Conservation (phyloP, 2,797 vertebrate species). For the Anguilla obscura region DNA sequence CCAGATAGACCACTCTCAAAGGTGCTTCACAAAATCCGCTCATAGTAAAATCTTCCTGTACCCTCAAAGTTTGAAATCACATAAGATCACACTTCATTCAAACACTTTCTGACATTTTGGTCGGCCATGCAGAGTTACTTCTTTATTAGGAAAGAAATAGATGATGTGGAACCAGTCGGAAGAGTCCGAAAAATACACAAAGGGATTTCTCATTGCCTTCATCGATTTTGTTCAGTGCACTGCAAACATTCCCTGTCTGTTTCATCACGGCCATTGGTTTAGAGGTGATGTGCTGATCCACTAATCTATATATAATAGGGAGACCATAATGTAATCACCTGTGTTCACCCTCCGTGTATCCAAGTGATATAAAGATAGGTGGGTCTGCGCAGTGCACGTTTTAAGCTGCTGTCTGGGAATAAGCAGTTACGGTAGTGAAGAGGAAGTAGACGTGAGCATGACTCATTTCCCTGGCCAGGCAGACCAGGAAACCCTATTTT, state of each 20-base stretch:
- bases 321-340: background rate
- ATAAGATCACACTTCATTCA: background rate
- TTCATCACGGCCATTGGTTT: background rate
- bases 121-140: background rate
- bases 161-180: background rate
- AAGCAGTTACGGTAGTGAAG: background rate
- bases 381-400: background rate
- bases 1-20: background rate
- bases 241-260: background rate
- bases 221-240: background rate
- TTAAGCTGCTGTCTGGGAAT: background rate
- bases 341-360: background rate
- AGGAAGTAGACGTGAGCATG: background rate
- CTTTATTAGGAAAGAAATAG: constrained; percentile 6
- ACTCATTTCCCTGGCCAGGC: background rate
- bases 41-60: background rate
- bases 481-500: background rate
- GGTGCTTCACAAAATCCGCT: background rate
- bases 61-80: background rate
- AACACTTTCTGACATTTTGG: background rate
- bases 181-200: background rate
- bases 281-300: background rate
- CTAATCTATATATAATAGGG: background rate
- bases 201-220: background rate
- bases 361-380: constrained; percentile 6